Evolutionary conservation across 2,888 invertebrate species (phyloP), one percentile per base, ranked within the genome.

Genomic region (Orchesella flavescens): DNA sequence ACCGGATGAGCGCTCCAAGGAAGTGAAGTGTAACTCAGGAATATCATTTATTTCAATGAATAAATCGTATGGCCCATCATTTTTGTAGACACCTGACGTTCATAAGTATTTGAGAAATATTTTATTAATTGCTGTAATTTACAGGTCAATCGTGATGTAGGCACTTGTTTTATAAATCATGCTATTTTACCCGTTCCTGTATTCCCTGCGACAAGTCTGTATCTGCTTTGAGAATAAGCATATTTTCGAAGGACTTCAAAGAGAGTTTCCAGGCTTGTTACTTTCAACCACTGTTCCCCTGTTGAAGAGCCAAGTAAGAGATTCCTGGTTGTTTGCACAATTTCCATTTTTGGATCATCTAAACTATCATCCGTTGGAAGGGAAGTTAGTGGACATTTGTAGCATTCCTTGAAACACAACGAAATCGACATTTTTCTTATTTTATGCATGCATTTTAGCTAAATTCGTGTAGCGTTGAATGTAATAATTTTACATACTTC

Each of bases 161-260:
- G n/a, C 12, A 9, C 44, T 12, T 44, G 44, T 12, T 9, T 7
- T 12, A 44, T 44, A 44, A 44, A 44, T n/a, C n/a, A n/a, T 44
- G 12, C 12, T 12, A 44, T 65, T 85, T 88, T 90, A 94, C 95
- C 95, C 90, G 92, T 93, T 4, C 94, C 94, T 1, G 95, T 95
- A 89, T 95, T 95, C 43, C 95, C 95, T 34, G 93, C 94, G 7
- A 95, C 92, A 0, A 95, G 89, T 87, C 92, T 91, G 88, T 93
- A 94, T 46, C 71, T 83, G 49, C 73, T 71, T 34, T 86, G 84
- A 0, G 72, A 59, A 3, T 66, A 69, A n/a, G 59, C 13, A 9
- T 84, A 79, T 10, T 66, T 66, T 10, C 73, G 75, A 3, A 87
- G 17, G 3, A 75, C 63, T 13, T 61, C 74, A 49, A 86, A 84